These are phyloP conservation scores for Amyelois transitella DNA, from an alignment of 1,140 invertebrate genomes.

Conservation along the genomic window DNA sequence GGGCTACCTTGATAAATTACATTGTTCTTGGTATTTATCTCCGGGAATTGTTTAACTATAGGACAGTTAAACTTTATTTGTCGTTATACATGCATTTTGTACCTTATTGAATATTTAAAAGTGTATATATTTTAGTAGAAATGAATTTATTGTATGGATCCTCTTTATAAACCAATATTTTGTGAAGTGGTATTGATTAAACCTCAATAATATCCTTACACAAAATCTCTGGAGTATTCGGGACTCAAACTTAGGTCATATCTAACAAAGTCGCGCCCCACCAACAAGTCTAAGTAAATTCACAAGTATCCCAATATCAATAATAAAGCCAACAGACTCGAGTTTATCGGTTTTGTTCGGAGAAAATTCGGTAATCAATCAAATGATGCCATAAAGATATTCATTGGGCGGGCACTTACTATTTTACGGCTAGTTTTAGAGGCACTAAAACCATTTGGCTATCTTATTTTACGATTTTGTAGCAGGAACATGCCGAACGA, in stretches of 20 bases:
- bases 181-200: slow-evolving; percentile 7
- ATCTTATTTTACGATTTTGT: slow-evolving; percentile 44
- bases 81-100: too few relatives aligned
- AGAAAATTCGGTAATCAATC: slow-evolving; percentile 41
- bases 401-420: slow-evolving; percentile 40
- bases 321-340: slow-evolving; percentile 1
- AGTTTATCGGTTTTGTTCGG: slow-evolving; percentile 13
- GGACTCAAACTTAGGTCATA: background rate
- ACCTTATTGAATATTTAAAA: too few relatives aligned
- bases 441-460: slow-evolving; percentile 44
- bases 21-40: too few relatives aligned
- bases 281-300: slow-evolving; percentile 1
- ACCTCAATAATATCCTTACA: background rate
- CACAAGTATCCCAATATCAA: slow-evolving; percentile 5
- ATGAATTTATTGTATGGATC: too few relatives aligned
- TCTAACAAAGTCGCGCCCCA: background rate
- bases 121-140: too few relatives aligned
- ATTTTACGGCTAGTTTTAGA: slow-evolving; percentile 45
- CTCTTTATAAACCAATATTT: too few relatives aligned
- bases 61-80: too few relatives aligned
- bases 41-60: too few relatives aligned
- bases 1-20: background rate
- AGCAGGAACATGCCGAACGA: slow-evolving; percentile 23
- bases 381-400: slow-evolving; percentile 47
- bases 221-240: background rate